Conservation (phyloP, 2,113 vertebrate genomes). For the Hippocampus abdominalis region DNA sequence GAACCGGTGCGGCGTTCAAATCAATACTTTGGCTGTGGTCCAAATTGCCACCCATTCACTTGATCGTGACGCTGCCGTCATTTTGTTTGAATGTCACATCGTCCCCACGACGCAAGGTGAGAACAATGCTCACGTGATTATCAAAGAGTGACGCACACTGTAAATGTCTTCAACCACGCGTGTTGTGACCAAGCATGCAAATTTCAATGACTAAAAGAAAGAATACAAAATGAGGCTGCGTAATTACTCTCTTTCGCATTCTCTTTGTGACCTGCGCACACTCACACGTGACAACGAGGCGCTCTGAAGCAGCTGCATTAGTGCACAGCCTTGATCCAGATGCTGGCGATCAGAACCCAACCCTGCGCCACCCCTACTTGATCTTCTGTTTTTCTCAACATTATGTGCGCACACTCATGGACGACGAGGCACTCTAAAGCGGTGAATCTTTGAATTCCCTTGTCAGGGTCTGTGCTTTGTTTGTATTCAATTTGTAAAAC, state of each 20-base stretch:
- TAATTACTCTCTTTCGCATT: neutral
- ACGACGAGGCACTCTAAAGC: neutral
- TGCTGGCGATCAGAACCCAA: too few relatives aligned
- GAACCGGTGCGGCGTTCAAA: conserved; percentile 45
- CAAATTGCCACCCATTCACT: neutral
- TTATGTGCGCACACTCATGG: neutral
- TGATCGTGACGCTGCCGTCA: neutral
- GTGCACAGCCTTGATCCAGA: too few relatives aligned
- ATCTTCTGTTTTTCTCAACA: too few relatives aligned
- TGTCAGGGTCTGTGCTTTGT: too few relatives aligned
- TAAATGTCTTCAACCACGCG: too few relatives aligned
- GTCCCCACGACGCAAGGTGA: too few relatives aligned
- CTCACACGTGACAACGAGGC: too few relatives aligned
- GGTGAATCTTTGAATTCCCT: too few relatives aligned
- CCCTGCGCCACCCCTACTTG: too few relatives aligned
- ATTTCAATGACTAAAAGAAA: neutral
- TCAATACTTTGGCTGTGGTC: conserved; percentile 58
- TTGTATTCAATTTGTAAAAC: too few relatives aligned
- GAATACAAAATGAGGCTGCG: too few relatives aligned
- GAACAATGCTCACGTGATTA: neutral
- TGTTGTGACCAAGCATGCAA: neutral
- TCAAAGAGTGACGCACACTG: neutral
- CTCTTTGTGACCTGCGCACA: neutral
- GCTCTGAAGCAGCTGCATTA: too few relatives aligned
- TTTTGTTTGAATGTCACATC: neutral